phyloP scores from a whole-genome alignment of 2,888 invertebrate species.

The Archips crataeganus region DNA sequence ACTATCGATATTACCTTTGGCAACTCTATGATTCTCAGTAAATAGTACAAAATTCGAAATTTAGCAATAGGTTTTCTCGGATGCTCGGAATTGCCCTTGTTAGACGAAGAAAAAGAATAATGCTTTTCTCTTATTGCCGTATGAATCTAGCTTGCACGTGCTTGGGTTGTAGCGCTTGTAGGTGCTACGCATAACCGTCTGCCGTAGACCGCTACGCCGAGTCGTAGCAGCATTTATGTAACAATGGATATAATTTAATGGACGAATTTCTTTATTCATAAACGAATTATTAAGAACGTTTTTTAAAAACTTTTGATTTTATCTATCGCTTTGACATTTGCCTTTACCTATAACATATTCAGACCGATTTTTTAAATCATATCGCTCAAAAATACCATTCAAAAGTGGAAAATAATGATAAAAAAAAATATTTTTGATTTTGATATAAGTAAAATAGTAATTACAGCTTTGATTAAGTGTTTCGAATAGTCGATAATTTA shows the following conservation, averaged over 20 bases:
- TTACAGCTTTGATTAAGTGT: too few relatives aligned
- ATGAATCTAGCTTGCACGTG: slow-evolving; percentile 6
- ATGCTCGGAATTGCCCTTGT: neutral
- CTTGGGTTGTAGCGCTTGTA: neutral
- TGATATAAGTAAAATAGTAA: too few relatives aligned
- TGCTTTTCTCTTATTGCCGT: slow-evolving; percentile 8
- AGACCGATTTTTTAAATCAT: too few relatives aligned
- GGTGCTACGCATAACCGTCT: neutral
- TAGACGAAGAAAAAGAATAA: slow-evolving; percentile 10
- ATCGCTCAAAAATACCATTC: too few relatives aligned
- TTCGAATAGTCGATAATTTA: too few relatives aligned
- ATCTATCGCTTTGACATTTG: too few relatives aligned
- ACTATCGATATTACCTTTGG: too few relatives aligned
- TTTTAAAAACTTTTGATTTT: too few relatives aligned
- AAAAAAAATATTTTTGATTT: too few relatives aligned
- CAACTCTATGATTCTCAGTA: too few relatives aligned
- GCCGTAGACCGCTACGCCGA: slow-evolving; percentile 3
- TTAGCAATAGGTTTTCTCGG: slow-evolving; percentile 1
- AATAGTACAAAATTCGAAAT: neutral
- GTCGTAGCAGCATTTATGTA: slow-evolving; percentile 4
- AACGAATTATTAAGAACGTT: neutral
- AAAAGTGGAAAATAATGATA: too few relatives aligned
- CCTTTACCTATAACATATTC: too few relatives aligned
- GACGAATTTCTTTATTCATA: neutral
- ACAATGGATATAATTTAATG: neutral